A percentile compares a stretch with the other conserved stretches of the same genome.
Evolutionary conservation across 2,113 vertebrate genomes (phyloP).

Genomic region (Muntiacus reevesi): DNA sequence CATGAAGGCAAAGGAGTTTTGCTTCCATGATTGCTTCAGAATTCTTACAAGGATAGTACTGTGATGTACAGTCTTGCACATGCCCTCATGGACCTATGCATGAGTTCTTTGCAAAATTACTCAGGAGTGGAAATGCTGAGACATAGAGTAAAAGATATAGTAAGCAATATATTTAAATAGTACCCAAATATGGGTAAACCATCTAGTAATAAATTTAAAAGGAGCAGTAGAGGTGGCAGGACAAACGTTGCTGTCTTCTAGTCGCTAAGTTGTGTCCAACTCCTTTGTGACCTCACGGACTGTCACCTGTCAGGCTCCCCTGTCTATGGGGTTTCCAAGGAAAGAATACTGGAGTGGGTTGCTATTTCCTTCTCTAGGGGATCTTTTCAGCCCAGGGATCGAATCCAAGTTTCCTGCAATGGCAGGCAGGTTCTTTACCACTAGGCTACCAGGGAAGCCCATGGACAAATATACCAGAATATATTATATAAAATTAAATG

Average conservation of each 20-base stretch:
- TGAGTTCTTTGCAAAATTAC: neutral
- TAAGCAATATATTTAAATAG: neutral
- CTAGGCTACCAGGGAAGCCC: neutral
- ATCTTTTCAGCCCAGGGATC: neutral
- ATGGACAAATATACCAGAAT: neutral
- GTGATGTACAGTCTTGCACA: too few relatives aligned
- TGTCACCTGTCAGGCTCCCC: neutral
- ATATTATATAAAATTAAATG: neutral
- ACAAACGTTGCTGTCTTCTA: neutral
- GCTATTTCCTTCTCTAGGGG: neutral
- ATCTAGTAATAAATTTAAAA: neutral
- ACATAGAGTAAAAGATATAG: neutral
- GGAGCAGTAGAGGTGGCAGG: neutral
- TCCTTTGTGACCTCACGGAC: neutral
- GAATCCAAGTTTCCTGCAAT: neutral
- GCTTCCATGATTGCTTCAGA: neutral
- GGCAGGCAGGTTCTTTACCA: neutral
- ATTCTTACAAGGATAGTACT: neutral
- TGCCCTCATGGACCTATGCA: neutral
- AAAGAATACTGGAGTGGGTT: neutral
- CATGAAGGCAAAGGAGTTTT: neutral
- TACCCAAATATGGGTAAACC: neutral
- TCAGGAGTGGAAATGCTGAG: neutral
- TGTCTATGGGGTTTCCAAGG: neutral
- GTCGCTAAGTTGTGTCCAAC: neutral